Percentiles rank a stretch among this genome's conserved stretches.
These are phyloP conservation scores for Pollenia amentaria DNA, from an alignment of 2,888 invertebrate genomes.

Conservation along the genomic window DNA sequence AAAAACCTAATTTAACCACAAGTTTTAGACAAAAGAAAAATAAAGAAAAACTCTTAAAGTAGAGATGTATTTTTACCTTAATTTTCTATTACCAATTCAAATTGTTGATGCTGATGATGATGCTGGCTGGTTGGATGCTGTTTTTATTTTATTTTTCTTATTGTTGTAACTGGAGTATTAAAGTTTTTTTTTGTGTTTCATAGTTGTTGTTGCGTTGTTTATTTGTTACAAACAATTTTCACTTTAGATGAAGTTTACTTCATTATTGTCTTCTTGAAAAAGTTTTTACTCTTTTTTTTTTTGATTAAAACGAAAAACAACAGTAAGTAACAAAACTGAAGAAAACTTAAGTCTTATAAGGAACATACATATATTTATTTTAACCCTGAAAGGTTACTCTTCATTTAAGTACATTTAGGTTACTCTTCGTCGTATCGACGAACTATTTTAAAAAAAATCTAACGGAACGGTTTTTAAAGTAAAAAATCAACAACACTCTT, in stretches of 20 bases:
- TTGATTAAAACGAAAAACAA: not conserved
- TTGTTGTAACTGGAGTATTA: slow-evolving; percentile 36
- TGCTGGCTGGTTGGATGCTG: slow-evolving; percentile 25
- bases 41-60: not conserved
- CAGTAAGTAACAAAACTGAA: slow-evolving; percentile 18
- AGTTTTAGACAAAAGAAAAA: slow-evolving; percentile 31
- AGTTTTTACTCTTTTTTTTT: slow-evolving; percentile 20
- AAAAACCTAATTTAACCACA: slow-evolving; percentile 51
- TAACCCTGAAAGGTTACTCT: too few species aligned
- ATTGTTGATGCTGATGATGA: slow-evolving; percentile 31
- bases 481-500: too few species aligned
- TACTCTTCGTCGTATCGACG: too few species aligned
- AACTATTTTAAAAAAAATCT: too few species aligned
- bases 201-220: slow-evolving; percentile 29
- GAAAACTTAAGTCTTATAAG: not conserved
- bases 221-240: slow-evolving; percentile 67
- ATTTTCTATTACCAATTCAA: slow-evolving; percentile 57
- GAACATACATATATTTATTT: too few species aligned
- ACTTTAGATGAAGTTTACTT: slow-evolving; percentile 66
- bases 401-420: too few species aligned
- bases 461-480: too few species aligned
- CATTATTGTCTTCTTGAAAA: slow-evolving; percentile 61
- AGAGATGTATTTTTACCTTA: slow-evolving; percentile 46
- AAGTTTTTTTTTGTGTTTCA: slow-evolving; percentile 3
- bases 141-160: slow-evolving; percentile 23